Evolutionary conservation across 1,140 invertebrate genomes (phyloP), one percentile per base, ranked within the genome.

Genomic region (Drosophila mayri): DNA sequence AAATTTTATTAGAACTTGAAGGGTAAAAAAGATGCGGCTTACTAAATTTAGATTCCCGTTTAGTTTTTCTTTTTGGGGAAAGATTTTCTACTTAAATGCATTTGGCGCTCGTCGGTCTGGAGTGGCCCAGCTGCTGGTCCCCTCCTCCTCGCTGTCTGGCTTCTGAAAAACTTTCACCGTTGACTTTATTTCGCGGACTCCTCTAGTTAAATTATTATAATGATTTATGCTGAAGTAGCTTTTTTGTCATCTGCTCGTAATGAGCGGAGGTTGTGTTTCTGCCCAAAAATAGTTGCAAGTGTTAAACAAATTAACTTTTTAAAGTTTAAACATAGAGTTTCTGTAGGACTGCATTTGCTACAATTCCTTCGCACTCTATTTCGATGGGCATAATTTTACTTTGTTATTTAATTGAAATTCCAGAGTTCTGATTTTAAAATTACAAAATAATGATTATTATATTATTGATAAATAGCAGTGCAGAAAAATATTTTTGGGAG

Each of bases 71-170:
- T 79, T 71, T 74, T 67, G 25, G 35, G 50, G 35, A 59, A 76
- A 61, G 59, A 88, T 84, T 81, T 90, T 80, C 72, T 52, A 61
- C 80, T 90, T 84, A 88, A 88, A 90, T 90, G 84, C 85, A 81
- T 90, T 88, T 90, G 81, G 68, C 74, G 80, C 60, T 70, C 41
- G 49, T 65, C 50, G 60, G 84, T 88, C 84, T 87, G 76, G 73
- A 88, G 83, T 84, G 79, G 75, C 59, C 62, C 60, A 77, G 76
- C 72, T 77, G 75, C 58, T 68, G 64, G 44, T 37, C 63, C 58
- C 46, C 43, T 41, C 37, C 2, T 35, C 40, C 28, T 40, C 62
- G 50, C 54, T 50, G 72, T 78, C 67, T 77, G 72, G 43, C 40
- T 60, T 38, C 43, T 41, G 37, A 2, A 54, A 63, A 88, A 77